Evolutionary conservation across 2,797 vertebrate species (phyloP), one percentile per base, ranked within the genome.

Genomic region (Anolis apletophallus): DNA sequence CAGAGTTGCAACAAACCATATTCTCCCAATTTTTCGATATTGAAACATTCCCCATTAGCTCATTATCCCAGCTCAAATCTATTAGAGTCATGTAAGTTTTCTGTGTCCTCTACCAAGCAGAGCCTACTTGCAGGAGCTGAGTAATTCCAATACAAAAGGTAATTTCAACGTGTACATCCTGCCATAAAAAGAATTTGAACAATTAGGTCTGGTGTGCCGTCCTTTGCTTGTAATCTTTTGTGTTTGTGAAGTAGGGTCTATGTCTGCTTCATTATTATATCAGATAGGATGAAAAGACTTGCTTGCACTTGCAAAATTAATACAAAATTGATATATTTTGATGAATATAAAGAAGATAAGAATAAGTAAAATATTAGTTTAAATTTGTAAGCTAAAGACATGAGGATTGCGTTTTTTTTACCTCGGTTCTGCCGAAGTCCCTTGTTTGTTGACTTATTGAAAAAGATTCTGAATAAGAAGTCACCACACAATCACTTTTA

Each of bases 391-490:
- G 12, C 36, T 3, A 57, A 50, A 36, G 57, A 78, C 40, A 61
- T 83, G 10, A 61, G 3, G 61, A 26, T 3, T 64, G 59, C 23
- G 57, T 59, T 59, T 59, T 8, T 54, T 94, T 96, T 93, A 97
- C 96, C 96, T 97, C 96, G 0, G 88, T 76, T 64, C 93, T 81
- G 90, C 89, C 83, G 79, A 93, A 91, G 81, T 97, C 95, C 82
- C 91, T 90, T 7, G 90, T 5, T 81, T 95, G 96, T 82, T 96
- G 97, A 85, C 75, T 88, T 36, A 91, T 73, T 32, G 94, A 90
- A 91, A 94, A 19, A 0, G 93, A 86, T 88, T 97, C 96, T 29
- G 96, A 89, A 0, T 95, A 96, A 80, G 96, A 95, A 89, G 96
- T 96, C 1, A 93, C 83, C 0, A 86, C 1, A 8, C 93, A 94